phyloP scores from a whole-genome alignment of 2,113 vertebrate species.

The Thamnaconus septentrionalis region DNA sequence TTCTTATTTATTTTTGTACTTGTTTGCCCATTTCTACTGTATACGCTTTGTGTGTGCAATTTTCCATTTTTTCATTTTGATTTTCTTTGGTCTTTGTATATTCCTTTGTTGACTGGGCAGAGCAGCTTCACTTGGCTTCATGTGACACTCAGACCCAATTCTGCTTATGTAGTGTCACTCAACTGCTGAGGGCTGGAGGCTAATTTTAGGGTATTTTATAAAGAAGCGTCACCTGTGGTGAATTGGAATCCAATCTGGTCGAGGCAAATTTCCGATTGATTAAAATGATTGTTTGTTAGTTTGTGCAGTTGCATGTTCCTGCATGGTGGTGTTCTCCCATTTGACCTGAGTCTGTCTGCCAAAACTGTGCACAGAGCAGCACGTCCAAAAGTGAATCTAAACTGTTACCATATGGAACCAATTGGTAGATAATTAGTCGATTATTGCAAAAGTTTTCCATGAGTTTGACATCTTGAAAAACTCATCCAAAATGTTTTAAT shows the following conservation, averaged over 20 bases:
- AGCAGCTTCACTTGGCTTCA: conserved; percentile 18
- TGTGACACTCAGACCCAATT: conserved; percentile 4
- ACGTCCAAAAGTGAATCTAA: too few species aligned
- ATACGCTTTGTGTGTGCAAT: conserved; percentile 77
- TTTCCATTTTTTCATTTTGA: conserved; percentile 32
- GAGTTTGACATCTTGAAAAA: too few species aligned
- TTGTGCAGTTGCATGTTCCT: too few species aligned
- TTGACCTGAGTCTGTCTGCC: too few species aligned
- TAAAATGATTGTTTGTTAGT: background rate
- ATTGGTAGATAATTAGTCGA: too few species aligned
- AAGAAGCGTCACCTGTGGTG: conserved; percentile 11
- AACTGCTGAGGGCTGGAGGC: conserved; percentile 1
- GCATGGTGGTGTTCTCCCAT: too few species aligned
- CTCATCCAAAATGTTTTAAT: conserved; percentile 3
- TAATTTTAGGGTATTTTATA: background rate
- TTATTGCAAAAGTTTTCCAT: too few species aligned
- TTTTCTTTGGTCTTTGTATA: conserved; percentile 51
- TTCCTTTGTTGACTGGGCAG: conserved; percentile 24
- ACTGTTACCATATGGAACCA: too few species aligned
- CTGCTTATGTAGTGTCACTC: conserved; percentile 5
- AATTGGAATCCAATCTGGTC: conserved; percentile 10
- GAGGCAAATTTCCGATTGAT: background rate
- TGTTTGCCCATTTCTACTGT: conserved; percentile 77
- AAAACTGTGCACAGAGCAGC: too few species aligned
- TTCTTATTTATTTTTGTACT: conserved; percentile 72